Conservation (phyloP, 2,888 invertebrate genomes). For the Bombylius major region DNA sequence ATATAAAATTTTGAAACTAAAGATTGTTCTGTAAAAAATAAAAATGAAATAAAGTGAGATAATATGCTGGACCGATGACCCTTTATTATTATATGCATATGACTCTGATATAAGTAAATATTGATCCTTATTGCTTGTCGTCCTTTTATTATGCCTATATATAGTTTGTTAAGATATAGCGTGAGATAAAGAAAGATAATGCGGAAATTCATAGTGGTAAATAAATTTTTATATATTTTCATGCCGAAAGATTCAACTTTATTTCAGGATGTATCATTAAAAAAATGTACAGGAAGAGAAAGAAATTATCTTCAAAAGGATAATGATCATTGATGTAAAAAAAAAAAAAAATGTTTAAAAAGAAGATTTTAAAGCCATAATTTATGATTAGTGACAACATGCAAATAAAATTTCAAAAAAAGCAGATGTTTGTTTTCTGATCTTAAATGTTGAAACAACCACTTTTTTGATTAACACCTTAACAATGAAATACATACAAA, state of each 20-base stretch:
- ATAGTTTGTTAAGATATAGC: not conserved
- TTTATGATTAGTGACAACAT: not conserved
- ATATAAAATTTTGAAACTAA: no score
- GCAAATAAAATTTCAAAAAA: no score
- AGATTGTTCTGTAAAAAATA: not conserved
- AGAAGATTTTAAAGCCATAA: not conserved
- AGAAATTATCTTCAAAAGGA: not conserved
- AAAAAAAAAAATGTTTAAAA: not conserved
- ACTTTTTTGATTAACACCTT: no score
- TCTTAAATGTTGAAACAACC: no score
- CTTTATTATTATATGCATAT: not conserved
- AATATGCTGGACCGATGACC: not conserved
- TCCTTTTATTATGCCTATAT: not conserved
- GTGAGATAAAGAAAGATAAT: not conserved
- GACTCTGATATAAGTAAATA: not conserved
- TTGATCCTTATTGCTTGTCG: not conserved
- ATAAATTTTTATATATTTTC: not conserved
- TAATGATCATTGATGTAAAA: not conserved
- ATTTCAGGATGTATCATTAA: no score
- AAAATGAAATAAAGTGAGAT: not conserved
- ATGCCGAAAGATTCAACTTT: no score
- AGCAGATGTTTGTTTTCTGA: no score
- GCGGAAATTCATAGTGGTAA: not conserved
- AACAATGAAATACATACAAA: no score
- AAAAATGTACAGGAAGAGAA: not conserved